Conservation (phyloP, 1,140 invertebrate genomes). For the Drosophila oshimai region DNA sequence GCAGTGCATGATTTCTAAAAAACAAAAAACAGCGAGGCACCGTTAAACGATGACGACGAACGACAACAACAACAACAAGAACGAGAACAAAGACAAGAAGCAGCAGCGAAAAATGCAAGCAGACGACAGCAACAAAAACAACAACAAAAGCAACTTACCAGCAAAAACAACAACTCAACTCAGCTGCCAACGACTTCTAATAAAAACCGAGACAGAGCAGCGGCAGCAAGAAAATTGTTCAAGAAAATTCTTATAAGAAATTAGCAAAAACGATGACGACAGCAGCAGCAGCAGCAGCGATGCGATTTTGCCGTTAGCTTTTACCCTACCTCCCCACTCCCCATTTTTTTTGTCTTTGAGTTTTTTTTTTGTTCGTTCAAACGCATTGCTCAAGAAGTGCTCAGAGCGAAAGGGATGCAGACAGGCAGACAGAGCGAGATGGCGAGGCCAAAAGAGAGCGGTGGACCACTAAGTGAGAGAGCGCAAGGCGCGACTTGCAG, state of each 20-base stretch:
- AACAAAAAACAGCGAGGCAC: constrained; percentile 42
- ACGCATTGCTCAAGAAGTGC: constrained; percentile 58
- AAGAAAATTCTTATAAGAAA: constrained; percentile 78
- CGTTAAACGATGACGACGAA: constrained; percentile 64
- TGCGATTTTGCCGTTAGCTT: constrained; percentile 75
- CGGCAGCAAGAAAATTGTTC: constrained; percentile 67
- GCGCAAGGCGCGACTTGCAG: constrained; percentile 53
- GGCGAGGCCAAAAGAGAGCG: constrained; percentile 2
- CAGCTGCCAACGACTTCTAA: constrained; percentile 47
- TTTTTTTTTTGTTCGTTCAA: constrained; percentile 5
- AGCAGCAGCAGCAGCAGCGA: constrained; percentile 23
- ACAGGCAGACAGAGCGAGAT: constrained; percentile 19
- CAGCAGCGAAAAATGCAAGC: constrained; percentile 22
- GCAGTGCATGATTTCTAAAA: background rate
- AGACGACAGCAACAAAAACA: constrained; percentile 28
- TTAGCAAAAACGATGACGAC: constrained; percentile 60
- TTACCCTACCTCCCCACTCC: no score
- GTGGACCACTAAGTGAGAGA: constrained; percentile 21
- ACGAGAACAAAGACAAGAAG: constrained; percentile 44
- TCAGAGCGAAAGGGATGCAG: no score
- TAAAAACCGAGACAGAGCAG: constrained; percentile 54
- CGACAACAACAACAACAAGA: constrained; percentile 29
- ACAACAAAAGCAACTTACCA: background rate
- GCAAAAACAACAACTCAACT: constrained; percentile 17
- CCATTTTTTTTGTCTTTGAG: constrained; percentile 10